These are phyloP conservation scores for Oreotrochilus melanogaster DNA, from an alignment of 2,113 vertebrate species.

Conservation along the genomic window DNA sequence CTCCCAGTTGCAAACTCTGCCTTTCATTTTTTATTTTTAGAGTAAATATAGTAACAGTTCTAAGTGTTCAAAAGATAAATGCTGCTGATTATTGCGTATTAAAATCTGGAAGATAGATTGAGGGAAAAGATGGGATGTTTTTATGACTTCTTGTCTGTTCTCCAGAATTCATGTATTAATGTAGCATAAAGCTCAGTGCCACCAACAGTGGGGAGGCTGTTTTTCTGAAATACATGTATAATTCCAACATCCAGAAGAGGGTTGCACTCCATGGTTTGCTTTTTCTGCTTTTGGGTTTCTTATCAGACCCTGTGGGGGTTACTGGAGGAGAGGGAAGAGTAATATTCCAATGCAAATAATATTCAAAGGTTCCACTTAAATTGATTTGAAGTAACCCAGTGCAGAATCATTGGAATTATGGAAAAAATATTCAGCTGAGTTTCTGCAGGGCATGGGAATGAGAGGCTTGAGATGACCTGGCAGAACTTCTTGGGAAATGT, in stretches of 20 bases:
- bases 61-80: conserved; percentile 15
- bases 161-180: background rate
- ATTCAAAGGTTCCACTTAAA: background rate
- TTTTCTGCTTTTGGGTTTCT: conserved; percentile 13
- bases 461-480: background rate
- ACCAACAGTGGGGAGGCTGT: background rate
- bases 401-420: background rate
- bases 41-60: background rate
- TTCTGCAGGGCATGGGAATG: background rate
- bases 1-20: background rate
- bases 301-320: background rate
- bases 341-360: background rate
- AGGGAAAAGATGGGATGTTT: background rate
- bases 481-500: background rate
- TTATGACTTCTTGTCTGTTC: background rate
- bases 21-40: background rate
- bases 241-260: background rate
- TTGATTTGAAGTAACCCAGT: background rate
- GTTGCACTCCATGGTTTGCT: background rate
- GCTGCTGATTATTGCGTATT: background rate
- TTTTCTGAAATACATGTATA: background rate
- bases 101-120: background rate
- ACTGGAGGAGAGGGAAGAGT: background rate
- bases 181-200: background rate
- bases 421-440: background rate